A percentile compares a stretch with the other conserved stretches of the same genome.
Conservation (phyloP, 2,113 vertebrate species). For the Colistium nudipinnis region DNA sequence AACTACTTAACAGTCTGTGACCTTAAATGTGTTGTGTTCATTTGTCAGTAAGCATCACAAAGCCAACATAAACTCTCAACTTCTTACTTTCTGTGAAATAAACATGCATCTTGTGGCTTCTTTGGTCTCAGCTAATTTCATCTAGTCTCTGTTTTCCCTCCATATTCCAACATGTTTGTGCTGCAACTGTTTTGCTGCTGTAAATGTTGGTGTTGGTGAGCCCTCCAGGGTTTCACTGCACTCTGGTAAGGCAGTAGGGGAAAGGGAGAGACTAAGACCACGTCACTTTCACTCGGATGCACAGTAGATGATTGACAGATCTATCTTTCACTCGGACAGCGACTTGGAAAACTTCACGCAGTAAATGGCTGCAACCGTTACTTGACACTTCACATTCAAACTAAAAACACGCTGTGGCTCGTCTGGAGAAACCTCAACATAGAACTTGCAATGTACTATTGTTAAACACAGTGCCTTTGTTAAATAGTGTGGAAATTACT, state of each 20-base stretch:
- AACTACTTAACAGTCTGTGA: slow-evolving; percentile 55
- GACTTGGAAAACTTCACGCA: neutral
- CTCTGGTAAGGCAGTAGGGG: neutral
- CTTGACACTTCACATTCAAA: neutral
- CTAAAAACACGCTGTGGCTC: neutral
- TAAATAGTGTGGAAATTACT: slow-evolving; percentile 9
- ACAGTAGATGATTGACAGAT: slow-evolving; percentile 6
- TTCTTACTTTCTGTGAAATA: slow-evolving; percentile 42
- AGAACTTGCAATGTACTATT: neutral
- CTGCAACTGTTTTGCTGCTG: neutral
- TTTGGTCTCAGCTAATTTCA: slow-evolving; percentile 8
- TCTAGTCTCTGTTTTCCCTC: slow-evolving; percentile 9
- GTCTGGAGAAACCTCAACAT: neutral
- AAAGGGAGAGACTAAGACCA: neutral
- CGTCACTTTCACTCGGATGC: neutral
- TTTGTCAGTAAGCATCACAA: neutral
- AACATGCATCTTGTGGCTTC: slow-evolving; percentile 4
- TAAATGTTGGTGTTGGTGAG: neutral
- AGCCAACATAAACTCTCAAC: neutral
- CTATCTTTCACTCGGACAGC: neutral
- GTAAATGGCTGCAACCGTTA: neutral
- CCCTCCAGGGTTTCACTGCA: neutral
- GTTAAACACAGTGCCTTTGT: slow-evolving; percentile 60
- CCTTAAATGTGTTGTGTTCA: slow-evolving; percentile 5
- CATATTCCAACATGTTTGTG: neutral